Percentiles rank a stretch among this genome's conserved stretches.
phyloP scores from a whole-genome alignment of 1,140 invertebrate species.

The Aphis gossypii region DNA sequence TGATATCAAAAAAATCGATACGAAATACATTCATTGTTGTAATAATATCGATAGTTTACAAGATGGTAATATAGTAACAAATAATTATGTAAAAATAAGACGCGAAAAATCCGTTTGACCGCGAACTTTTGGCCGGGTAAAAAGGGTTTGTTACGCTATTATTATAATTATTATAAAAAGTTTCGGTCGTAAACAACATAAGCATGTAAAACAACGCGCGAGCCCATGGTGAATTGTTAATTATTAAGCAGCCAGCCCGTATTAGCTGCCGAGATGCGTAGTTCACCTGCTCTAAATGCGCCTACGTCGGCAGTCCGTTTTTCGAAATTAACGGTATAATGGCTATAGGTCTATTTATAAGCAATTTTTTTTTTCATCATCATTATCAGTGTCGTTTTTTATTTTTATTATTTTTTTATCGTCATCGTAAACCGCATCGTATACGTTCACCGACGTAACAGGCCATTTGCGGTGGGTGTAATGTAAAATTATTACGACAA shows the following conservation, averaged over 20 bases:
- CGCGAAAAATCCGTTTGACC: not conserved
- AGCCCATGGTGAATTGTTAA: not conserved
- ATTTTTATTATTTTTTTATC: constrained; percentile 23
- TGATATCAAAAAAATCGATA: not conserved
- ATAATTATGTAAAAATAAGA: not conserved
- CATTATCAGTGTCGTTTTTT: constrained; percentile 36
- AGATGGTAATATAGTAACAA: not conserved
- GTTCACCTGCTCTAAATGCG: constrained; percentile 21
- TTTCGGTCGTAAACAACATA: constrained; percentile 7
- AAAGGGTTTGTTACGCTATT: not conserved
- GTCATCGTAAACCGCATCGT: constrained; percentile 9
- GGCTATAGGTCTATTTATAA: constrained; percentile 38
- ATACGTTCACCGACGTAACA: constrained; percentile 5
- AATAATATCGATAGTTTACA: not conserved
- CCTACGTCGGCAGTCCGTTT: not conserved
- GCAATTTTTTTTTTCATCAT: constrained; percentile 48
- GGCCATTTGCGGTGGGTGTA: constrained; percentile 43
- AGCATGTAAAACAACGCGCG: not conserved
- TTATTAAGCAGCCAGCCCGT: not conserved
- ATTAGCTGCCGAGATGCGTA: not conserved
- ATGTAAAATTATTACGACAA: constrained; percentile 53
- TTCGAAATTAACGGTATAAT: constrained; percentile 7
- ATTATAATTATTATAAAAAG: not conserved
- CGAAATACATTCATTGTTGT: not conserved
- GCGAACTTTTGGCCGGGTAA: not conserved